phyloP scores from a whole-genome alignment of 2,797 vertebrate genomes.

The Lepus oiostolus region DNA sequence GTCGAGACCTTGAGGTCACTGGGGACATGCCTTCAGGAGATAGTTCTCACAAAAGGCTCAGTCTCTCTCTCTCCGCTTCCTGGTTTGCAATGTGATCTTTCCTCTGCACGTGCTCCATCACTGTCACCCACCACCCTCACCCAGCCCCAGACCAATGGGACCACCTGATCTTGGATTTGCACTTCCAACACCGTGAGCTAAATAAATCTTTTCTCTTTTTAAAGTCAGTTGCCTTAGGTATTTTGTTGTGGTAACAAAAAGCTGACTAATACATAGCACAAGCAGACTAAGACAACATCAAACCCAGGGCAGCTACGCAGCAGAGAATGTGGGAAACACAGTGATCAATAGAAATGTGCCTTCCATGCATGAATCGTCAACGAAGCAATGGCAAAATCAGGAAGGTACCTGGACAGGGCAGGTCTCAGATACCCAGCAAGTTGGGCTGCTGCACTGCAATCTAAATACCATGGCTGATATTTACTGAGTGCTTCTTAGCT shows the following conservation, averaged over 20 bases:
- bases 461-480: background rate
- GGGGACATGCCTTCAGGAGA: too few relatives aligned
- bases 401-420: background rate
- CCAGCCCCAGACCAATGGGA: too few relatives aligned
- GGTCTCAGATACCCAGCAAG: background rate
- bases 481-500: background rate
- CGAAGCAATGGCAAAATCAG: background rate
- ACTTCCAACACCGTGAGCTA: too few relatives aligned
- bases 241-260: background rate
- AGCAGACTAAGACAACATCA: background rate
- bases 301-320: background rate
- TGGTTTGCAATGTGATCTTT: too few relatives aligned
- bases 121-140: too few relatives aligned
- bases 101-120: too few relatives aligned
- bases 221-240: background rate
- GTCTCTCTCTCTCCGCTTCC: too few relatives aligned
- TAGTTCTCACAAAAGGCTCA: too few relatives aligned
- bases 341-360: background rate
- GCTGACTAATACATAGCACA: background rate
- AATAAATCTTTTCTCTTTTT: too few relatives aligned
- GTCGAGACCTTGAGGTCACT: too few relatives aligned
- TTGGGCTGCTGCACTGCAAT: background rate
- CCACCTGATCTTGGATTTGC: too few relatives aligned
- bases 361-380: background rate
- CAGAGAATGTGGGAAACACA: background rate